Base-by-base conservation (phyloP, 2,797 vertebrate genomes). In the Toxotes lorentzi region DNA sequence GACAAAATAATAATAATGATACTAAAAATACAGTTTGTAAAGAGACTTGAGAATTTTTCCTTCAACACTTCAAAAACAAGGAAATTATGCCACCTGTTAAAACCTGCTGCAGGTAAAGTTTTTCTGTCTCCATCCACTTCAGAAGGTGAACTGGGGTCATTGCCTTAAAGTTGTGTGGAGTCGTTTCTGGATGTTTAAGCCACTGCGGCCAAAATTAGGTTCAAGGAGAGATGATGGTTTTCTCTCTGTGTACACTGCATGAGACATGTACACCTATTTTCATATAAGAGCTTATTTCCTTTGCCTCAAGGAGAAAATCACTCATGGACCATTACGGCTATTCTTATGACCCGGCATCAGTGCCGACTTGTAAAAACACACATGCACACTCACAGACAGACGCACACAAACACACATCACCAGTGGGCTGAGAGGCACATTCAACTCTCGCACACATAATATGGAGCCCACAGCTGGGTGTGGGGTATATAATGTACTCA, bases 401-500 rank as follows among this genome's bases (percentile, higher is more conserved):
- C 32, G 41, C 61, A 65, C 60, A 47, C 45, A 56, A 9, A 50
- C 59, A 56, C 35, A 48, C 43, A 61, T 45, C 4, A 2, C 9
- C 12, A 40, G 47, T 4, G 17, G 24, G 19, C n/a, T 70, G 21
- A 48, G 21, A 73, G 53, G 43, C 47, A 50, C 54, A 56, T 78
- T 73, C 0, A 23, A 60, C 45, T 48, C 75, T 34, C 48, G 35
- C 24, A 7, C 76, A 12, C 51, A 23, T 64, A 61, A 82, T 68
- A 63, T 30, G 51, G 32, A 63, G 71, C 74, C 45, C 78, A 70
- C 82, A 83, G 85, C 76, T 76, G 81, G 73, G 35, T 47, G 79
- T 67, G 23, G 43, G 73, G 58, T 69, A 64, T 85, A 79, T 89
- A 77, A 86, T 91, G 65, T 72, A 76, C 63, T 63, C 76, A 41